These are phyloP conservation scores for Xyrichtys novacula DNA, from an alignment of 2,797 vertebrate species.

Conservation along the genomic window DNA sequence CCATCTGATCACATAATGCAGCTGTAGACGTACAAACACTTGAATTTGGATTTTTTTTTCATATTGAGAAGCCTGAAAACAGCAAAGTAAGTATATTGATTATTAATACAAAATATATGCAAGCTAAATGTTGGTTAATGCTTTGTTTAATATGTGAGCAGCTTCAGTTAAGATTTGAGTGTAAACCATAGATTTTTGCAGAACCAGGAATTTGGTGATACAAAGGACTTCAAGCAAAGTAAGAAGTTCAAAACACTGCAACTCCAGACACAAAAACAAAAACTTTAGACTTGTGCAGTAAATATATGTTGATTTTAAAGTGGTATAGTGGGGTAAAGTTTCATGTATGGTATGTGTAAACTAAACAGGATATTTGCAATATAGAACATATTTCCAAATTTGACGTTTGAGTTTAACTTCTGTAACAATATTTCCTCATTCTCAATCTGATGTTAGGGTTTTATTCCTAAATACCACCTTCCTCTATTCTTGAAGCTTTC, in stretches of 20 bases:
- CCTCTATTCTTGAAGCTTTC: no score
- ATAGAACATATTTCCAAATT: no score
- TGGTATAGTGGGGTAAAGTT: no score
- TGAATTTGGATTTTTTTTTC: not conserved
- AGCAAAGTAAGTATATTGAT: slow-evolving; percentile 7
- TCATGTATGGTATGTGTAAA: no score
- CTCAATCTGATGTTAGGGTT: no score
- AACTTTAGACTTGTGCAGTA: not conserved
- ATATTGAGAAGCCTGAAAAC: not conserved
- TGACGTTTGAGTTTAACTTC: no score
- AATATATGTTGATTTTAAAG: no score
- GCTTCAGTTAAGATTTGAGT: not conserved
- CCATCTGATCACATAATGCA: not conserved
- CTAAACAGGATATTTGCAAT: no score
- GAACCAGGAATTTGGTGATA: no score
- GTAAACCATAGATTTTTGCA: no score
- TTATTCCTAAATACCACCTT: no score
- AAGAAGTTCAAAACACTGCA: not conserved
- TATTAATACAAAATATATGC: not conserved
- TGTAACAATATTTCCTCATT: no score
- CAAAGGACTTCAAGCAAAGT: not conserved
- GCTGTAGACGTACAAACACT: not conserved
- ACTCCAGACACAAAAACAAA: not conserved
- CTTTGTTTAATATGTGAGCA: not conserved
- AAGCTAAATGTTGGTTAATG: not conserved